A percentile compares a stretch with the other conserved stretches of the same genome.
phyloP scores from a whole-genome alignment of 2,797 vertebrate species.

The Anas georgica region DNA sequence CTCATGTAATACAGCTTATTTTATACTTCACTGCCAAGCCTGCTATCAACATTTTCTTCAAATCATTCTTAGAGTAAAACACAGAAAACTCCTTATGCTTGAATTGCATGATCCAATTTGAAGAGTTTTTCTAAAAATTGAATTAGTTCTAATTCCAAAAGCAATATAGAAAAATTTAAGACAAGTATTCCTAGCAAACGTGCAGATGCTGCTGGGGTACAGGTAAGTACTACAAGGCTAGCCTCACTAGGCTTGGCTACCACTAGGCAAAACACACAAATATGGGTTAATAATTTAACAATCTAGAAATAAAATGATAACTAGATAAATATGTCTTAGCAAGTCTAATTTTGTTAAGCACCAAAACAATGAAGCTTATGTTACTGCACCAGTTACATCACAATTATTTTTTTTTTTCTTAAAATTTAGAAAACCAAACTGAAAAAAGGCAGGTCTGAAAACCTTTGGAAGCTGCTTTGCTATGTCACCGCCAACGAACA shows the following conservation, averaged over 20 bases:
- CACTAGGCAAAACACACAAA: neutral
- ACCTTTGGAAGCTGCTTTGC: slow-evolving; percentile 98
- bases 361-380: neutral
- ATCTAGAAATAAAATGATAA: neutral
- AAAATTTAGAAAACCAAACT: neutral
- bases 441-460: slow-evolving; percentile 6
- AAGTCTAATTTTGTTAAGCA: neutral
- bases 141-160: neutral
- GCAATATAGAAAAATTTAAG: neutral
- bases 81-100: neutral
- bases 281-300: neutral
- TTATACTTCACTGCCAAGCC: neutral
- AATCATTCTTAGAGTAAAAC: neutral
- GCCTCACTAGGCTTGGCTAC: neutral
- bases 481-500: slow-evolving; percentile 96
- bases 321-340: neutral
- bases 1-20: neutral
- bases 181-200: neutral
- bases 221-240: neutral
- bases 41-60: neutral
- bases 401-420: neutral
- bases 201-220: neutral
- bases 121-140: neutral
- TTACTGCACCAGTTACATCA: neutral
- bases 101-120: neutral